Percentiles rank a stretch among this genome's conserved stretches.
phyloP scores from a whole-genome alignment of 2,797 vertebrate species.

The Arctocebus calabarensis region DNA sequence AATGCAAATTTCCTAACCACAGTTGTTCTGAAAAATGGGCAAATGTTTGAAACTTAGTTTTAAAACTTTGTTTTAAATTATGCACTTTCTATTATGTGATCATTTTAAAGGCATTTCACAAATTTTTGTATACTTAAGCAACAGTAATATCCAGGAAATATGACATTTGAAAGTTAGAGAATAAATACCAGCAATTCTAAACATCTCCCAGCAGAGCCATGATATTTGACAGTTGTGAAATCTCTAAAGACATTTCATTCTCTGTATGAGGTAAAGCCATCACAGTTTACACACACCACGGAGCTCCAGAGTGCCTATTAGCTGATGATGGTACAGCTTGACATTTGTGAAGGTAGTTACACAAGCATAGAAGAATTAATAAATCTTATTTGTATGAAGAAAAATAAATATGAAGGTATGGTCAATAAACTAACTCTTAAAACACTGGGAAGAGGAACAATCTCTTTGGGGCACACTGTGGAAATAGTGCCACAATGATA shows the following conservation, averaged over 20 bases:
- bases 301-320: conserved; percentile 52
- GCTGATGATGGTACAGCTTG: conserved; percentile 7
- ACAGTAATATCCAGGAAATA: conserved; percentile 13
- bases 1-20: neutral
- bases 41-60: neutral
- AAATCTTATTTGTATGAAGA: conserved; percentile 22
- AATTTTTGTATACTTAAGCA: neutral
- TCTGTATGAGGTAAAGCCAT: conserved; percentile 52
- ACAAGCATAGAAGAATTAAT: neutral
- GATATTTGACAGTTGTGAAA: conserved; percentile 63
- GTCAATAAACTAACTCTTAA: neutral
- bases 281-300: conserved; percentile 34
- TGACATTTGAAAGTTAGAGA: conserved; percentile 28
- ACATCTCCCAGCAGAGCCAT: neutral
- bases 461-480: neutral
- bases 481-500: neutral
- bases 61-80: conserved; percentile 25
- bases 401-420: neutral
- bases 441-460: neutral
- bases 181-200: conserved; percentile 51
- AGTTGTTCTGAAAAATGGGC: neutral
- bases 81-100: neutral
- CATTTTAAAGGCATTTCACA: neutral
- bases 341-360: conserved; percentile 37
- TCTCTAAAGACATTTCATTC: conserved; percentile 54